These are phyloP conservation scores for Oscheius sp. DNA, from an alignment of 2,888 invertebrate genomes.

Conservation along the genomic window DNA sequence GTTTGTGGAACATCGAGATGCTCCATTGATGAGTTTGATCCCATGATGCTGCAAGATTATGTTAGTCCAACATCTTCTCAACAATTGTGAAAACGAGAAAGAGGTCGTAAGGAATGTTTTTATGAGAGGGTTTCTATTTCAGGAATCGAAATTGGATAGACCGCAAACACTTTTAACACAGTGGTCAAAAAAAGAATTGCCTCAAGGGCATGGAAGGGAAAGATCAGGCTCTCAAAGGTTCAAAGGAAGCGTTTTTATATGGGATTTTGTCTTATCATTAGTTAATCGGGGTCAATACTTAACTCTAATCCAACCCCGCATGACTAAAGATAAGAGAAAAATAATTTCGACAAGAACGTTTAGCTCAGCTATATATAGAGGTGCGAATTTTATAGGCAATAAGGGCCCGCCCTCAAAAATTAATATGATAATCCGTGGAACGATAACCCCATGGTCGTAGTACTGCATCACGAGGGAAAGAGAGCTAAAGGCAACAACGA, in stretches of 20 bases:
- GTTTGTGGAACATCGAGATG: neutral
- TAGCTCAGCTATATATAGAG: neutral
- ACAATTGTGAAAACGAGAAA: neutral
- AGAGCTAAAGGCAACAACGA: neutral
- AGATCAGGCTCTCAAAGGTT: neutral
- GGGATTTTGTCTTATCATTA: constrained; percentile 9
- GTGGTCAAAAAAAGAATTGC: neutral
- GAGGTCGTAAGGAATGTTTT: no score
- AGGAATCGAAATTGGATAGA: neutral
- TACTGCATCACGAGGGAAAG: neutral
- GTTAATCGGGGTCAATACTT: constrained; percentile 15
- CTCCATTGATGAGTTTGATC: constrained; percentile 37
- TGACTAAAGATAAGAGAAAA: neutral
- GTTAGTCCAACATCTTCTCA: neutral
- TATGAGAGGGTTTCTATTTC: neutral
- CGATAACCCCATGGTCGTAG: no score
- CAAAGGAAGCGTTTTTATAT: neutral
- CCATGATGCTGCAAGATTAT: constrained; percentile 30
- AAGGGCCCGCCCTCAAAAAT: neutral
- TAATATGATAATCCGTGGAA: no score
- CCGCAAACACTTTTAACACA: neutral
- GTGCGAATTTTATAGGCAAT: neutral
- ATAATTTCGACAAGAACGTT: neutral
- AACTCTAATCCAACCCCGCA: constrained; percentile 2
- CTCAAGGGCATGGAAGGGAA: neutral